Evolutionary conservation across 1,140 invertebrate genomes (phyloP), one percentile per base, ranked within the genome.

Genomic region (Hetaerina americana): DNA sequence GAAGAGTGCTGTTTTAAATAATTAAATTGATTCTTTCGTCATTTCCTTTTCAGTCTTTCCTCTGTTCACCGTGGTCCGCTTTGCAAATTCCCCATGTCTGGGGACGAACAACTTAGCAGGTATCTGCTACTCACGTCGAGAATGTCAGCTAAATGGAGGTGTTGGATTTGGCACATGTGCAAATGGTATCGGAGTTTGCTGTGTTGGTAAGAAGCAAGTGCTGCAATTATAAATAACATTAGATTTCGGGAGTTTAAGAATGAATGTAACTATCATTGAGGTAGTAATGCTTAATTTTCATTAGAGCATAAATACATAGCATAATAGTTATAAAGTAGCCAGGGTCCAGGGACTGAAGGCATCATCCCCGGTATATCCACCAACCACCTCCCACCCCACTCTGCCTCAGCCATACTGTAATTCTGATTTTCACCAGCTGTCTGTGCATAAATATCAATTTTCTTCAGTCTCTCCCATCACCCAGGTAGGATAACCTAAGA

Each of bases 201-300:
- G 92, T 77, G 84, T 92, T 71, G 87, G 92, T 94, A n/a, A n/a
- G n/a, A n/a, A n/a, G n/a, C n/a, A 81, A 88, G 87, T 87, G 80
- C 75, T 27, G 25, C 70, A 5, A 15, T 5, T 66, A 18, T 68
- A 31, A 70, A n/a, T 29, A 15, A 66, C 26, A 5, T 72, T 3
- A 31, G 22, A 66, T 31, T 69, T 26, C 24, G 3, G 1, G 22
- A 66, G 22, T 26, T 70, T 15, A 49, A 70, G 25, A 31, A 5
- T 15, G 25, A 10, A 66, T 27, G 24, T 49, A 73, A 40, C 67
- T 72, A 22, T 27, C n/a, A n/a, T n/a, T n/a, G n/a, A n/a, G n/a
- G n/a, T n/a, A n/a, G n/a, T n/a, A n/a, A n/a, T n/a, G n/a, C n/a
- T n/a, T n/a, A n/a, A n/a, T n/a, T n/a, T n/a, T n/a, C n/a, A n/a